Evolutionary conservation across 1,140 invertebrate genomes (phyloP).

Genomic region (Adelges cooleyi): DNA sequence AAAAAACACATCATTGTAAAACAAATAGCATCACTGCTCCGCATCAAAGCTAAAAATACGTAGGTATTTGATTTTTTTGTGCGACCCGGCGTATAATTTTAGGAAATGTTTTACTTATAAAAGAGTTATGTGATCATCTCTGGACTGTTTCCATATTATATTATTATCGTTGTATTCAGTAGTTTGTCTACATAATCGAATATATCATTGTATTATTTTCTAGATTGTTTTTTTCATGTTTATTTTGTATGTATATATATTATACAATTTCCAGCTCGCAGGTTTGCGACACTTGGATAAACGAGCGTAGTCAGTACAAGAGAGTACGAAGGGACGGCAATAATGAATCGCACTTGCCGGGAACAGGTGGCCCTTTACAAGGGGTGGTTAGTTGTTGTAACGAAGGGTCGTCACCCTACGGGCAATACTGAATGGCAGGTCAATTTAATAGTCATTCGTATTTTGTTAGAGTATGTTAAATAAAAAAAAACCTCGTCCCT

Average conservation of each 20-base stretch:
- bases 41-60: no score
- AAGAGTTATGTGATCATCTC: no score
- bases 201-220: not conserved
- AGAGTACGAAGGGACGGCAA: not conserved
- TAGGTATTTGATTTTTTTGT: no score
- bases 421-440: constrained; percentile 18
- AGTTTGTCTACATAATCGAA: no score
- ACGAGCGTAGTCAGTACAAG: constrained; percentile 1
- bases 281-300: constrained; percentile 18
- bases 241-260: no score
- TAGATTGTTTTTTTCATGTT: constrained; percentile 1
- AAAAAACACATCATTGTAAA: no score
- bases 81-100: no score
- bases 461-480: constrained; percentile 26
- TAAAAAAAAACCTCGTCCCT: not conserved
- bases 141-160: no score
- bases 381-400: constrained; percentile 16
- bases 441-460: constrained; percentile 29
- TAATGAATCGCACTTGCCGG: constrained; percentile 26
- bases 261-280: not conserved
- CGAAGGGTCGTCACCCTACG: constrained; percentile 8
- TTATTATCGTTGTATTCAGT: no score
- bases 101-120: no score
- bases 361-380: constrained; percentile 26
- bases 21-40: no score